These are phyloP conservation scores for Typhlichthys eigenmanni DNA, from an alignment of 2,797 vertebrate genomes.

Conservation along the genomic window DNA sequence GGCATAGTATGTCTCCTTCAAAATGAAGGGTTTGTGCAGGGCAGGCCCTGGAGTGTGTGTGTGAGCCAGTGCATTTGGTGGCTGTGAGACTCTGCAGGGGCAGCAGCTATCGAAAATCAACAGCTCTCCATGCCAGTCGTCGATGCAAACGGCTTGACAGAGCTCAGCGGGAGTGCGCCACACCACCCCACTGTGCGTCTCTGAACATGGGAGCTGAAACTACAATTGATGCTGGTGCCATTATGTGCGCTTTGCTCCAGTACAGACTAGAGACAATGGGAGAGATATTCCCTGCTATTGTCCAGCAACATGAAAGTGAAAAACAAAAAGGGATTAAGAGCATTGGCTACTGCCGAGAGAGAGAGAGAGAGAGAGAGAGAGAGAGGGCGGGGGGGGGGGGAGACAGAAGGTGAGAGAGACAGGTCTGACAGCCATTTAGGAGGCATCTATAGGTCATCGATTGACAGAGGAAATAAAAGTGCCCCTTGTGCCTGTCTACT, in stretches of 20 bases:
- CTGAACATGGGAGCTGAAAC: not conserved
- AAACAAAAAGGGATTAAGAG: conserved; percentile 19
- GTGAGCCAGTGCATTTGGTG: not conserved
- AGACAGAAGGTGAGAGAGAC: not conserved
- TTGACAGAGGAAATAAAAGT: conserved; percentile 44
- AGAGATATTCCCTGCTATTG: not conserved
- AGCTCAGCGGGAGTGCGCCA: not conserved
- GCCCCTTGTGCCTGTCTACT: conserved; percentile 15
- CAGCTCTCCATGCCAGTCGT: not conserved
- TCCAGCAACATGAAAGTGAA: not conserved
- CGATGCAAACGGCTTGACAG: not conserved
- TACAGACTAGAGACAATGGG: not conserved
- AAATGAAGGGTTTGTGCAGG: no score
- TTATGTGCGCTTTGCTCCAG: not conserved
- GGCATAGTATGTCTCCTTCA: no score
- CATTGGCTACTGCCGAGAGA: conserved; percentile 7
- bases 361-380: not conserved
- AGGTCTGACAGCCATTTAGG: conserved; percentile 24
- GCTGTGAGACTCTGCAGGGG: not conserved
- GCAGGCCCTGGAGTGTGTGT: no score
- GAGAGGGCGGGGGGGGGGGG: not conserved
- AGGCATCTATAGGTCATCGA: conserved; percentile 26
- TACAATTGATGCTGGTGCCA: not conserved
- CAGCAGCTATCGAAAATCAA: not conserved
- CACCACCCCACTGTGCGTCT: not conserved